Evolutionary conservation across 1,140 invertebrate genomes (phyloP).

Genomic region (Drosophila suzukii): DNA sequence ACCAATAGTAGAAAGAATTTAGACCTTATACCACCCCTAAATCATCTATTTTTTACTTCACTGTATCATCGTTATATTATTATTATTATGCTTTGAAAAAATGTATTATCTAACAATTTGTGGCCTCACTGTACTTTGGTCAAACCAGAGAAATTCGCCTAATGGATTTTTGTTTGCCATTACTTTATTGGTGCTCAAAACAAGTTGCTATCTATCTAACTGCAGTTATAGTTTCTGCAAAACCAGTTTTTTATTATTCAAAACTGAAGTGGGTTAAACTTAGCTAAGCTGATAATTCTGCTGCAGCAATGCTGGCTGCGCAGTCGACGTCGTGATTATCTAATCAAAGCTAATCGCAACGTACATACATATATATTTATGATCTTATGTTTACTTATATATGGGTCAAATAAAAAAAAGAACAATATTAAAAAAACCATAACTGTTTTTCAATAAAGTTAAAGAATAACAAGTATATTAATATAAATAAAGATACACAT

Average conservation of each 20-base stretch:
- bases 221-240: constrained; percentile 13
- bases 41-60: too few relatives aligned
- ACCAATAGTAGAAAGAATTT: neutral
- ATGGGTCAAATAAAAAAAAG: too few relatives aligned
- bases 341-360: constrained; percentile 7
- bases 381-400: neutral
- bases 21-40: neutral
- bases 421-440: neutral
- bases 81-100: too few relatives aligned
- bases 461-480: too few relatives aligned
- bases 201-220: constrained; percentile 4
- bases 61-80: too few relatives aligned
- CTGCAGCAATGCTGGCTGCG: neutral
- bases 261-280: neutral
- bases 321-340: constrained; percentile 2
- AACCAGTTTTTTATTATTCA: constrained; percentile 4
- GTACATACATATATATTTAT: neutral
- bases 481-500: neutral
- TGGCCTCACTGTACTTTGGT: neutral
- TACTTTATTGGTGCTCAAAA: constrained; percentile 1
- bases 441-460: neutral
- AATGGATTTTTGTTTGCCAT: neutral
- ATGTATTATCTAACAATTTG: too few relatives aligned
- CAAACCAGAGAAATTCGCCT: neutral
- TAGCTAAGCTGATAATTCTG: constrained; percentile 7